phyloP scores from a whole-genome alignment of 2,797 vertebrate species.

The Malacoraja senta region DNA sequence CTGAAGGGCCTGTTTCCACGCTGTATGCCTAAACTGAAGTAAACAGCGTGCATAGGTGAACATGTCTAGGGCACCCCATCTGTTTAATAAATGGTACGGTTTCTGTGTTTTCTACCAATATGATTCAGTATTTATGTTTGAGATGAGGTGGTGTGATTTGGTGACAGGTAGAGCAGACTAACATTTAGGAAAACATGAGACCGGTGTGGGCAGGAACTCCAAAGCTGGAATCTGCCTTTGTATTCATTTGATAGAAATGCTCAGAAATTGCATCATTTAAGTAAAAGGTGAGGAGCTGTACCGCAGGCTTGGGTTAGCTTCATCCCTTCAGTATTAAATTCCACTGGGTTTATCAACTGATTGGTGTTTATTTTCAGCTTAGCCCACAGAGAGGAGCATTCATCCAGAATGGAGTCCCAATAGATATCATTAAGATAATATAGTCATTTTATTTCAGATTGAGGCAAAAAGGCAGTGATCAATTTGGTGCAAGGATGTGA shows the following conservation, averaged over 20 bases:
- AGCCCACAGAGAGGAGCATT: background rate
- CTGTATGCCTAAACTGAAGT: too few relatives aligned
- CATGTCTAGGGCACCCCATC: too few relatives aligned
- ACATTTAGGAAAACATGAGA: background rate
- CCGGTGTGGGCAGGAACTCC: background rate
- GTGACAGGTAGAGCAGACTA: background rate
- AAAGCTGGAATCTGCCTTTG: background rate
- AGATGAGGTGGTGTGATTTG: background rate
- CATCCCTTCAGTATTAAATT: too few relatives aligned
- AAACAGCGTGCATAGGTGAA: too few relatives aligned
- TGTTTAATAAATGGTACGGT: too few relatives aligned
- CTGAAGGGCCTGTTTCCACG: too few relatives aligned
- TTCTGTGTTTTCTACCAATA: too few relatives aligned
- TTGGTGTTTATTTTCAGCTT: background rate
- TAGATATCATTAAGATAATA: background rate
- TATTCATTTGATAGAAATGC: background rate
- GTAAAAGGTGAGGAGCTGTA: background rate
- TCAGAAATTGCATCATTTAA: too few relatives aligned
- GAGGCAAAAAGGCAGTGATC: background rate
- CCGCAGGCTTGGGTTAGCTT: too few relatives aligned
- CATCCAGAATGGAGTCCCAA: background rate
- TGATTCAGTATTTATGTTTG: too few relatives aligned
- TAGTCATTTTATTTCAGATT: conserved; percentile 11
- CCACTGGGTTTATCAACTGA: background rate
- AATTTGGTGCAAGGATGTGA: background rate